phyloP scores from a whole-genome alignment of 2,113 vertebrate species.

The Chascanopsetta lugubris region DNA sequence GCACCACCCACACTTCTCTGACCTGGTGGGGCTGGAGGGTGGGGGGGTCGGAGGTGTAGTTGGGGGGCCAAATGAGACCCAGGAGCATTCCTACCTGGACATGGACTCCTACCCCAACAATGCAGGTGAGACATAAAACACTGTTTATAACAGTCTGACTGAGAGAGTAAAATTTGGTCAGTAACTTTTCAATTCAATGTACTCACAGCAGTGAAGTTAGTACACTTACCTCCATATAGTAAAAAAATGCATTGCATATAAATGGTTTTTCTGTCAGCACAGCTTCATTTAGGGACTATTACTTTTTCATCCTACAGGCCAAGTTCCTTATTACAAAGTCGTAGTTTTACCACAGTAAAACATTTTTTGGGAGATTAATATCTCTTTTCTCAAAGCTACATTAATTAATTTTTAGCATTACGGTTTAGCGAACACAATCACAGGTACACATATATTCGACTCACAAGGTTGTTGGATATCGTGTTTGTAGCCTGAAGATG shows the following conservation, averaged over 20 bases:
- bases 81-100: constrained; percentile 91
- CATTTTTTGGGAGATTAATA: constrained; percentile 1
- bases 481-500: background rate
- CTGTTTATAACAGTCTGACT: background rate
- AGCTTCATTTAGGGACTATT: constrained; percentile 18
- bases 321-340: background rate
- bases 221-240: constrained; percentile 24
- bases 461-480: background rate
- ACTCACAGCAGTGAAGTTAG: constrained; percentile 19
- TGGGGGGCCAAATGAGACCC: constrained; percentile 81
- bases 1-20: constrained; percentile 87
- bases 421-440: background rate
- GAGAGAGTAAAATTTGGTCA: background rate
- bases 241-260: constrained; percentile 24
- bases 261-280: constrained; percentile 20
- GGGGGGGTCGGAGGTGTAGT: constrained; percentile 75
- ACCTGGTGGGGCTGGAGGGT: constrained; percentile 84
- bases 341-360: background rate
- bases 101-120: constrained; percentile 91
- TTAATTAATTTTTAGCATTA: background rate
- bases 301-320: constrained; percentile 4
- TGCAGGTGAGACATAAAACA: constrained; percentile 70
- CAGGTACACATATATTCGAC: background rate
- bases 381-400: background rate
- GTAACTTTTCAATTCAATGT: constrained; percentile 33